phyloP scores from a whole-genome alignment of 2,888 invertebrate genomes.

The Heliconius cydno region DNA sequence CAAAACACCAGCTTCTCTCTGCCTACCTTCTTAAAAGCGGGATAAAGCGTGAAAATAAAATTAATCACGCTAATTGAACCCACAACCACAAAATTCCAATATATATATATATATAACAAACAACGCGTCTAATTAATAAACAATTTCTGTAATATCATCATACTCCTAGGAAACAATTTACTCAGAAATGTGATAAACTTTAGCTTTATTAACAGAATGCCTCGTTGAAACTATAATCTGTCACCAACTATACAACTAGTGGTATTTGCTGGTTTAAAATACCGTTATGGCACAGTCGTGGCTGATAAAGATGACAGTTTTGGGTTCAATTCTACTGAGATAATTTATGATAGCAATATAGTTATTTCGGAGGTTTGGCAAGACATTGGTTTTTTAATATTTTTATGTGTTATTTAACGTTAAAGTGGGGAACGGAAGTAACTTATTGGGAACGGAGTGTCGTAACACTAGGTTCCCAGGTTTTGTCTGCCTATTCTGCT shows the following conservation, averaged over 20 bases:
- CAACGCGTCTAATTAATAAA: conserved; percentile 1
- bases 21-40: not conserved
- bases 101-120: conserved; percentile 2
- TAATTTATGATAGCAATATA: not conserved
- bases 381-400: too few species aligned
- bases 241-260: not conserved
- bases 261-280: not conserved
- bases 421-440: not conserved
- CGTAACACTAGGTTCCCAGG: not conserved
- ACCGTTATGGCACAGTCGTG: not conserved
- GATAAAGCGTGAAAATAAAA: not conserved
- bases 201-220: conserved; percentile 11
- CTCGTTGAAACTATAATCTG: conserved; percentile 3
- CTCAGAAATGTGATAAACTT: conserved; percentile 26
- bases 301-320: not conserved
- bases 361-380: not conserved
- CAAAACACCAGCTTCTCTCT: too few species aligned
- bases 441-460: not conserved
- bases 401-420: too few species aligned
- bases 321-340: not conserved
- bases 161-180: conserved; percentile 9
- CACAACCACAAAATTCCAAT: not conserved
- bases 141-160: conserved; percentile 20
- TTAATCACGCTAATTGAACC: not conserved
- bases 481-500: not conserved